Evolutionary conservation across 2,113 vertebrate genomes (phyloP), one percentile per base, ranked within the genome.

Genomic region (Agapornis roseicollis): DNA sequence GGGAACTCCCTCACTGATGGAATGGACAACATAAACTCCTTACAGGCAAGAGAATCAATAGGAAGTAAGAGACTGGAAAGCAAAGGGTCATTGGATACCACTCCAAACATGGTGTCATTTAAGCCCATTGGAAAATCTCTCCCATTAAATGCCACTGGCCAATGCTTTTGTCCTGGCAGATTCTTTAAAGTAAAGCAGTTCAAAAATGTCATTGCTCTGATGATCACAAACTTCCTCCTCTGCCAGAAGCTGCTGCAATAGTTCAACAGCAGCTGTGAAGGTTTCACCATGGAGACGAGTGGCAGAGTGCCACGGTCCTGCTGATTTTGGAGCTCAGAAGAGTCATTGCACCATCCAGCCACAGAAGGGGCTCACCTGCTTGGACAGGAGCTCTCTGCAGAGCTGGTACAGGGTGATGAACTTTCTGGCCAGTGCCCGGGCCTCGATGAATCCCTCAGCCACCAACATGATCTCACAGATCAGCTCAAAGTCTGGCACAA

Each of bases 391-490:
- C 93, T 99, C 99, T 96, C 98, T 99, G 96, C 99, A 99, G 91
- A 99, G 93, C 2, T 97, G 98, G 95, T 99, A 99, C 53, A 99
- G 98, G 2, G 99, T 99, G 95, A 99, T 99, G 90, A 99, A 99
- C 83, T 99, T 99, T 93, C 98, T 98, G 27, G 99, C 99, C 41
- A 99, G 95, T 0, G 97, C 76, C 5, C 98, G 97, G n/a, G 99
- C 99, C 66, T 98, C 97, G 0, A 99, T 96, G 97, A 99, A 99
- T 42, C 99, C 99, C 97, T 99, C 99, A 0, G 99, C 99, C 93
- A 99, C 99, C 97, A 99, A 89, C 99, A 99, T 99, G 61, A 99
- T 99, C 95, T 99, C 99, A 98, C 99, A 99, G 95, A 99, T 99
- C 79, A 99, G 96, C 90, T 99, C 99, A 33, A 99, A 99, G 97